Evolutionary conservation across 2,113 vertebrate genomes (phyloP).

Genomic region (Saccopteryx leptura): DNA sequence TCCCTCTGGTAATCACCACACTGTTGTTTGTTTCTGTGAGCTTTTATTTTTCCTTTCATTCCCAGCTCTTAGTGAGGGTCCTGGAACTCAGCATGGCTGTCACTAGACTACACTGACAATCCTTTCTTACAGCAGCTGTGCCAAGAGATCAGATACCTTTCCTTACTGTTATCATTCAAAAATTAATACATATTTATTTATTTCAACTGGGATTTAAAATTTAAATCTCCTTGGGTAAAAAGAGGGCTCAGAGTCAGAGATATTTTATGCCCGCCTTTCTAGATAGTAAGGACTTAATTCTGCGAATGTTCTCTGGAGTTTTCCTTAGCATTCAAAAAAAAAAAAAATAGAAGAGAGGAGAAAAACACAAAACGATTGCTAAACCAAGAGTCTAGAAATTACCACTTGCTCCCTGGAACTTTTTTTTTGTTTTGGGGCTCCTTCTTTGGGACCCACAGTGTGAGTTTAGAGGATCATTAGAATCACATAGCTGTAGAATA

Average conservation of each 20-base stretch:
- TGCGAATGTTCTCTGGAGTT: not conserved
- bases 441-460: not conserved
- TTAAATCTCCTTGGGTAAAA: not conserved
- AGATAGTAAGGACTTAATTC: not conserved
- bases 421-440: not conserved
- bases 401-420: not conserved
- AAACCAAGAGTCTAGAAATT: not conserved
- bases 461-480: not conserved
- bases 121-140: not conserved
- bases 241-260: not conserved
- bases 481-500: not conserved
- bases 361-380: not conserved
- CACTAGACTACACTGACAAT: not conserved
- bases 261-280: not conserved
- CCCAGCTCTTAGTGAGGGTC: not conserved
- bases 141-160: not conserved
- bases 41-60: not conserved
- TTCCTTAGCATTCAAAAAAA: not conserved
- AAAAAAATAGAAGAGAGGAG: not conserved
- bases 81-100: not conserved
- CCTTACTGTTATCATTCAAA: not conserved
- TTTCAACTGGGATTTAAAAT: constrained; percentile 52
- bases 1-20: no score
- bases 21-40: no score
- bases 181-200: not conserved